phyloP scores from a whole-genome alignment of 2,797 vertebrate species.

The Lepidocolaptes lacrymiger region DNA sequence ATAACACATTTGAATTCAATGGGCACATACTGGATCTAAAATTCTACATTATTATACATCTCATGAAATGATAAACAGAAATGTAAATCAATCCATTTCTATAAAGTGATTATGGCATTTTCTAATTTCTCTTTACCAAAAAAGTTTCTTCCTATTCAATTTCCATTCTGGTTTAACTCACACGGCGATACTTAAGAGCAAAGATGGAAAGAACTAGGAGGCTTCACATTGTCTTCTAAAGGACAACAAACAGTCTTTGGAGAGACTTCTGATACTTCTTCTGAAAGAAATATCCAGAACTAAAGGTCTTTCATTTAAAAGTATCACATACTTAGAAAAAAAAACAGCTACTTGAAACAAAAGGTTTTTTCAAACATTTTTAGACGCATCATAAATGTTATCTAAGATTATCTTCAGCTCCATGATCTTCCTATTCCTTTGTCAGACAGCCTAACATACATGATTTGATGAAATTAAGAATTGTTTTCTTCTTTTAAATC shows the following conservation, averaged over 20 bases:
- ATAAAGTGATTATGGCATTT: neutral
- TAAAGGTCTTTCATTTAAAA: neutral
- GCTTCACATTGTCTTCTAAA: neutral
- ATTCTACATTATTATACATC: slow-evolving; percentile 7
- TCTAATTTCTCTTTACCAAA: neutral
- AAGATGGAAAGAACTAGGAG: neutral
- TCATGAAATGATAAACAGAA: neutral
- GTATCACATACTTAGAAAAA: neutral
- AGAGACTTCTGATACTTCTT: neutral
- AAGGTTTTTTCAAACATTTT: neutral
- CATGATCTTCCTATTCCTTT: neutral
- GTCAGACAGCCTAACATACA: neutral
- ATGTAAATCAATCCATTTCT: neutral
- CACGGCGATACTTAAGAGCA: neutral
- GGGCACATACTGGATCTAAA: neutral
- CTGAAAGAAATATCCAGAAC: neutral
- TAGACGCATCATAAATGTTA: neutral
- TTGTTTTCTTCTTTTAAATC: neutral
- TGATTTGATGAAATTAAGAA: neutral
- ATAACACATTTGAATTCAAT: neutral
- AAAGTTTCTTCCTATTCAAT: neutral
- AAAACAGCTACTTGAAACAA: neutral
- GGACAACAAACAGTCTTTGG: neutral
- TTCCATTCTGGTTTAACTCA: neutral
- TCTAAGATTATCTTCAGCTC: neutral